Base-by-base conservation (phyloP, 2,113 vertebrate species). In the Halichoerus grypus region DNA sequence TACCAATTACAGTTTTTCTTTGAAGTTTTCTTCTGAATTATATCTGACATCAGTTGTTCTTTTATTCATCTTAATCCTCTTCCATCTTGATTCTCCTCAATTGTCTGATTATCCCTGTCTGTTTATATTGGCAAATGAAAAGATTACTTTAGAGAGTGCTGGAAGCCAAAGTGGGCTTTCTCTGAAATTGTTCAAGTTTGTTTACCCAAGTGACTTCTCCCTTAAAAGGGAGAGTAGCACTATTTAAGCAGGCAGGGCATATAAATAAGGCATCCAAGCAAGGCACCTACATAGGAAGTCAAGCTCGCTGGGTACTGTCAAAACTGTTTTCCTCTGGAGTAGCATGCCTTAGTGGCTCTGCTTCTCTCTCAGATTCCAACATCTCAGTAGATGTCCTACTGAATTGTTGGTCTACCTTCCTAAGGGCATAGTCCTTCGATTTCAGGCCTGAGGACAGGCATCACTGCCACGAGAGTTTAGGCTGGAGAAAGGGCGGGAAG, bases 21-120 rank as follows among this genome's bases (percentile, higher is more conserved):
- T 95, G 79, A 88, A 31, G 49, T 92, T 95, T 83, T 94, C 61
- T 92, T 98, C 74, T 81, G n/a, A 90, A 90, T 96, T 79, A 28
- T 31, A 96, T 65, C 26, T 90, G 53, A 92, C 22, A 19, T 79
- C 22, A 63, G 11, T 14, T 94, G 9, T 69, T 89, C 55, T 79
- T 90, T 95, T 51, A 65, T 86, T 96, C 51, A 76, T 71, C 57
- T 97, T 96, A 82, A 79, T 92, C 55, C 18, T 95, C 89, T 95
- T 96, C 59, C 81, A 95, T 83, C 55, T 82, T 92, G 26, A 83
- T 65, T 96, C 57, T 92, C 59, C 74, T 89, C 46, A 79, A 53
- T 11, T 95, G 42, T 74, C 39, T 82, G 36, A 69, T 57, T 79
- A 93, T 61, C 31, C 74, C 88, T 51, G 11, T 51, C 69, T 91